Base-by-base conservation (phyloP, 1,140 invertebrate species). In the Trachymyrmex septentrionalis region DNA sequence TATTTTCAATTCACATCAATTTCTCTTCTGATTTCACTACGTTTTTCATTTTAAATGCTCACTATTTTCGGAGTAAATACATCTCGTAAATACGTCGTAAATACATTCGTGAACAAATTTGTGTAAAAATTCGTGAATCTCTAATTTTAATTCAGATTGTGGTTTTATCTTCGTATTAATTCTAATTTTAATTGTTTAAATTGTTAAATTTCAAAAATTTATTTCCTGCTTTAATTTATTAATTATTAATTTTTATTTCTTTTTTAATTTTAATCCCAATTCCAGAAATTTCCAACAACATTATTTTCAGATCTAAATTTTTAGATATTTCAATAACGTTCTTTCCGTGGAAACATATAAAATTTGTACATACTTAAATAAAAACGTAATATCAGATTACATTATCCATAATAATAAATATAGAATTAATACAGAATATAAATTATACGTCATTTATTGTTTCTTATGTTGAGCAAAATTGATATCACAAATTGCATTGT, bases 1-100 rank as follows among this genome's bases (percentile, higher is more conserved):
- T 44, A 44, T 27, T 69, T 69, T 48, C 14, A 69, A 50, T 27
- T 67, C n/a, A 16, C 2, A 5, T 10, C 38, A 10, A 38, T 3
- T 38, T 24, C 12, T 69, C n/a, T 12, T 67, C 10, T 21, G 19
- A 34, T 64, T 64, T 64, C 5, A 34, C 5, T 57, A 21, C 6
- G 12, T 73, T 57, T 64, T 57, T 38, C 7, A 38, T 34, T 73
- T 57, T n/a, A 71, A 71, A 53, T n/a, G 16, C 9, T 72, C 2
- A 7, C 9, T n/a, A 34, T 57, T 9, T 21, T 19, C 19, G 6
- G 5, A 55, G 16, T 2, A 69, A 12, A 53, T 71, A 34, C 34
- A n/a, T 34, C 12, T 73, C 19, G 27, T 21, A 72, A 6, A 19
- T 10, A 34, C 21, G 10, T 21, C 16, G 16, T n/a, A 3, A 21